Conservation (phyloP, 1,140 invertebrate species). For the Schlechtendalia chinensis region DNA sequence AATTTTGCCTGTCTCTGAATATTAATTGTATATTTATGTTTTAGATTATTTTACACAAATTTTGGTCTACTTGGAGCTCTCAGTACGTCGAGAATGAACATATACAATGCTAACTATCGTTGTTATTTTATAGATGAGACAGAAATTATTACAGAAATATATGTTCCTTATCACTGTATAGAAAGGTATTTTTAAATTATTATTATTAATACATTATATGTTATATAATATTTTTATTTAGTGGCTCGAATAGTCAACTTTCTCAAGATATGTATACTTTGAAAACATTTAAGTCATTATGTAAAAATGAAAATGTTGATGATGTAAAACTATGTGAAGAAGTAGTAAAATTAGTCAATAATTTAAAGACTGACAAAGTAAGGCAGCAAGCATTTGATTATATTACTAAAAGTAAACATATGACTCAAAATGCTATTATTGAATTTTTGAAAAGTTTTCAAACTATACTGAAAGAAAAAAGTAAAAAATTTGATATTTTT, state of each 20-base stretch:
- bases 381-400: constrained; percentile 71
- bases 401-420: constrained; percentile 65
- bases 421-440: constrained; percentile 60
- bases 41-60: constrained; percentile 71
- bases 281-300: constrained; percentile 70
- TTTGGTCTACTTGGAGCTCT: constrained; percentile 72
- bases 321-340: constrained; percentile 60
- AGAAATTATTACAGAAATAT: constrained; percentile 75
- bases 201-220: background rate
- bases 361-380: constrained; percentile 74
- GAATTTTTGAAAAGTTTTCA: constrained; percentile 48
- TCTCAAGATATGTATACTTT: constrained; percentile 84
- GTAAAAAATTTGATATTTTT: background rate
- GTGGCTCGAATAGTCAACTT: constrained; percentile 68
- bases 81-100: constrained; percentile 56
- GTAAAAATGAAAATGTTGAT: constrained; percentile 63
- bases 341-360: constrained; percentile 60
- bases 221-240: constrained; percentile 8
- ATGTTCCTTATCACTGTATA: constrained; percentile 85
- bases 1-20: background rate
- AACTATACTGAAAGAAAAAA: constrained; percentile 9
- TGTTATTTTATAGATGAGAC: constrained; percentile 79
- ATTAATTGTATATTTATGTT: constrained; percentile 51
- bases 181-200: constrained; percentile 60
- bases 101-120: constrained; percentile 64